Conservation (phyloP, 2,888 invertebrate genomes). For the Oscheius sp. region DNA sequence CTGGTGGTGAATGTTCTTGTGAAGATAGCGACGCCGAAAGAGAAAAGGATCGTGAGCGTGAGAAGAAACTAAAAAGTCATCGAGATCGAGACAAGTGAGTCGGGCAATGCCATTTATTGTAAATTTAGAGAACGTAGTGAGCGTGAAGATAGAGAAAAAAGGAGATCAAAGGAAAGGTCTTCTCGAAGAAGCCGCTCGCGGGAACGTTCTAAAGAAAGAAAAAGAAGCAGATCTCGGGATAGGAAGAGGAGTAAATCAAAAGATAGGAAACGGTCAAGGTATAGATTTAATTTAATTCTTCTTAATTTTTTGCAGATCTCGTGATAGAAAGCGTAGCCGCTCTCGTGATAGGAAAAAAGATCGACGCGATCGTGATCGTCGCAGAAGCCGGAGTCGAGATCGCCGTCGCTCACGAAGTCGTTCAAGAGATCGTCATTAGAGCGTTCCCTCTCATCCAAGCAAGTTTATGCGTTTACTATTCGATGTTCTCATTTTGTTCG, state of each 20-base stretch:
- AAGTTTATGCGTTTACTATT: constrained; percentile 11
- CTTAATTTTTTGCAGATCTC: constrained; percentile 4
- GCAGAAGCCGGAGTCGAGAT: constrained; percentile 7
- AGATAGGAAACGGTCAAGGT: constrained; percentile 39
- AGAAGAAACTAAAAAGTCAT: constrained; percentile 44
- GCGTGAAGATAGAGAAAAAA: constrained; percentile 29
- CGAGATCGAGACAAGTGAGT: constrained; percentile 45
- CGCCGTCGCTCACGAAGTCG: constrained; percentile 14
- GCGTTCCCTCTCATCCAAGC: background rate
- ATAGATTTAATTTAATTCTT: background rate
- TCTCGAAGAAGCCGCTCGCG: constrained; percentile 32
- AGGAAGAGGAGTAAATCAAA: constrained; percentile 40
- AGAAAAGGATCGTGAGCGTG: constrained; percentile 42
- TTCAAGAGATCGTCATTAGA: constrained; percentile 8
- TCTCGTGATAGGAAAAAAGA: constrained; percentile 35
- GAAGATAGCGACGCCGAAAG: constrained; percentile 62
- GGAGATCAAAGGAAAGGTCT: constrained; percentile 28
- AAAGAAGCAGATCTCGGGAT: constrained; percentile 41
- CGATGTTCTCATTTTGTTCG: constrained; percentile 8
- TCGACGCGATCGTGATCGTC: constrained; percentile 32
- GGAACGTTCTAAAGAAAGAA: constrained; percentile 36
- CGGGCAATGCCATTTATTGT: too few species aligned
- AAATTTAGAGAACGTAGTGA: constrained; percentile 38
- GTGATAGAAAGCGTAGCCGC: constrained; percentile 34
- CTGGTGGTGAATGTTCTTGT: constrained; percentile 71